Evolutionary conservation across 2,797 vertebrate species (phyloP), one percentile per base, ranked within the genome.

Genomic region (Neosilurus hyrtlii): DNA sequence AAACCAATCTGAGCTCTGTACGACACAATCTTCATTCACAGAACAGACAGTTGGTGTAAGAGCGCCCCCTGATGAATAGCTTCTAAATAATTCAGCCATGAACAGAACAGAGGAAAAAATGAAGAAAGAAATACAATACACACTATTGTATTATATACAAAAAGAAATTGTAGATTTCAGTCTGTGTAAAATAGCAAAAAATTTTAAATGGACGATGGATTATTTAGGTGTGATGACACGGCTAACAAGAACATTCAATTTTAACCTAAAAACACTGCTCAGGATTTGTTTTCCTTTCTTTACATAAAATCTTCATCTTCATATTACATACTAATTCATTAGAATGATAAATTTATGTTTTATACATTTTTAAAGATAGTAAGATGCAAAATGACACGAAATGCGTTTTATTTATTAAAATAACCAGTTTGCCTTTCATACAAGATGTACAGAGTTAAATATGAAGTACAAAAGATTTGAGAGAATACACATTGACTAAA

Each of bases 11-110:
- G 3, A 0, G 49, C 9, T 2, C 35, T 49, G 52, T 10, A 24
- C 59, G 22, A 75, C 16, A 30, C 18, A 43, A 35, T 49, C 22
- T 2, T n/a, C 9, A 49, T 49, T 62, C 68, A 18, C 59, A 24
- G 51, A 59, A 57, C 1, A 49, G 59, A 62, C 35, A 75, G 78
- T n/a, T 51, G 30, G 75, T 66, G 35, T 68, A 83, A 84, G 49
- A 83, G 86, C 68, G 57, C 86, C 87, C 82, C 73, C 87, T 87
- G 51, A 84, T 62, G 84, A 71, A 16, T 12, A 78, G 54, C 4
- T 4, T 12, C 11, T 10, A 26, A 59, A 59, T 77, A 35, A 75
- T 59, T 57, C 73, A 61, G 3, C 8, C 30, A 43, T 1, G 11
- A 35, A 37, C 5, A 74, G 16, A 37, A 2, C 22, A 30, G 51